These are phyloP conservation scores for Parus major DNA, from an alignment of 2,113 vertebrate genomes.

Conservation along the genomic window DNA sequence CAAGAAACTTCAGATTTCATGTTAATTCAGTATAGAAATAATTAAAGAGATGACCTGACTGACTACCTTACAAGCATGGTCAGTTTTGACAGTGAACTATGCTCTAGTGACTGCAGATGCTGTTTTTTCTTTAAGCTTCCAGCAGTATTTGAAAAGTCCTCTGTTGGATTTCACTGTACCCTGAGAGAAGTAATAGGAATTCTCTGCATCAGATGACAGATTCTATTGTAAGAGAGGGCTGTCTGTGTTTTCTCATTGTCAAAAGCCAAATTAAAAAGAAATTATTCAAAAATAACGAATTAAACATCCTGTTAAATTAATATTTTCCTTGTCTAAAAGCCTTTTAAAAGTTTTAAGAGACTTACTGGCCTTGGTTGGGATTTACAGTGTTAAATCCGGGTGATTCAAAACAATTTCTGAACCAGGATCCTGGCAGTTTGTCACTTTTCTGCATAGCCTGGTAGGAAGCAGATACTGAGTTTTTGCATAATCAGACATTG, in stretches of 20 bases:
- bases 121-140: not conserved
- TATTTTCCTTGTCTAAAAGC: not conserved
- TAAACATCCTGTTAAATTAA: not conserved
- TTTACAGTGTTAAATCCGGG: not conserved
- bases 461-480: constrained; percentile 34
- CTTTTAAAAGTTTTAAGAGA: not conserved
- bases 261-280: not conserved
- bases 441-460: constrained; percentile 3
- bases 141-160: not conserved
- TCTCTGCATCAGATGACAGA: not conserved
- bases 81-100: not conserved
- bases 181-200: not conserved
- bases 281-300: not conserved
- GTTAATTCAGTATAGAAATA: not conserved
- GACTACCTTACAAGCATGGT: not conserved
- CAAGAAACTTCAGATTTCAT: not conserved
- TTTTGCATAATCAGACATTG: not conserved
- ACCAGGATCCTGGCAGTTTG: constrained; percentile 1
- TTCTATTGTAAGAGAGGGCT: not conserved
- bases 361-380: not conserved
- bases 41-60: not conserved
- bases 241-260: not conserved
- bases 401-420: constrained; percentile 18
- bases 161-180: not conserved
- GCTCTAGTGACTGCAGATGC: not conserved